phyloP scores from a whole-genome alignment of 1,140 invertebrate genomes.

The Aricia agestis region DNA sequence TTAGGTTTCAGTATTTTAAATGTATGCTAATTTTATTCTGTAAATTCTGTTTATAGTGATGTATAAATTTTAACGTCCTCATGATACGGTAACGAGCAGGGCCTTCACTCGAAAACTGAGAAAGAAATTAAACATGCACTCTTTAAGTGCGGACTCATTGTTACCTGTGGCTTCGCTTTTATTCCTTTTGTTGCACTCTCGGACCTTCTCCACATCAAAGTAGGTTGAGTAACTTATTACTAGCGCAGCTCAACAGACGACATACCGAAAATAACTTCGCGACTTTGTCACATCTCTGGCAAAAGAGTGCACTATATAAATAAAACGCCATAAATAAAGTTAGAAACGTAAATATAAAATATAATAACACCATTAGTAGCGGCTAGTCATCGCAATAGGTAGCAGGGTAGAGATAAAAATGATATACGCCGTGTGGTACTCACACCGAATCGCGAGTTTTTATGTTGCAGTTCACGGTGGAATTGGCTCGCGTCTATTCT shows the following conservation, averaged over 20 bases:
- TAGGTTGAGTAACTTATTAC: too few species aligned
- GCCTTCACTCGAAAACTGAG: neutral
- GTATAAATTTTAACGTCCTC: constrained; percentile 12
- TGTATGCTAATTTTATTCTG: constrained; percentile 13
- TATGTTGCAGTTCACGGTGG: constrained; percentile 43
- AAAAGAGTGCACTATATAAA: neutral
- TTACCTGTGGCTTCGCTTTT: neutral
- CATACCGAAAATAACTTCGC: too few species aligned
- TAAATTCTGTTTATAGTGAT: constrained; percentile 12
- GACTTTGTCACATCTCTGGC: too few species aligned
- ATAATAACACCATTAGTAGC: constrained; percentile 32
- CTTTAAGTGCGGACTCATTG: neutral
- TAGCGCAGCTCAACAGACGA: too few species aligned
- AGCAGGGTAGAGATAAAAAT: constrained; percentile 73
- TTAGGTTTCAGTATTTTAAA: constrained; percentile 6
- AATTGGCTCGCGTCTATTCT: constrained; percentile 39
- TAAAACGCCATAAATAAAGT: neutral
- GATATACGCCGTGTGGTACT: constrained; percentile 66
- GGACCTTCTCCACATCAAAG: too few species aligned
- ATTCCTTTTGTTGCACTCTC: neutral
- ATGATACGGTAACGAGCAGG: constrained; percentile 2
- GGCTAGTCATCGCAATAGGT: constrained; percentile 62
- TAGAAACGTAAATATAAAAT: constrained; percentile 14
- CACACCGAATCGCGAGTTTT: constrained; percentile 43
- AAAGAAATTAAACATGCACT: neutral